These are phyloP conservation scores for Harpegnathos saltator DNA, from an alignment of 1,140 invertebrate genomes.

Conservation along the genomic window DNA sequence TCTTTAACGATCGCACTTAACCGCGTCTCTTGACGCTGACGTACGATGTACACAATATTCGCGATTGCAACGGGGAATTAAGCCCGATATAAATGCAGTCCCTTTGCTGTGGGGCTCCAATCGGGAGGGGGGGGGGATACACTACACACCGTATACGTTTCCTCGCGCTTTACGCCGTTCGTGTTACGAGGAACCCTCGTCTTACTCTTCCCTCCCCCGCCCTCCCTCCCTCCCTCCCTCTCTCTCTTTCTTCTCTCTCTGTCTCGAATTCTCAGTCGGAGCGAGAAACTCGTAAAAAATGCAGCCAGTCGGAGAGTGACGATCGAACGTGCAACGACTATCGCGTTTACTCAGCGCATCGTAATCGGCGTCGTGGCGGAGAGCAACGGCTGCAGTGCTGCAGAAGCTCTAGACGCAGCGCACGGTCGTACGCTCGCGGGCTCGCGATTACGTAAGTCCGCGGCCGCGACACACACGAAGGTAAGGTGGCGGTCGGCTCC, in stretches of 20 bases:
- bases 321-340: neutral
- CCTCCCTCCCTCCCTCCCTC: neutral
- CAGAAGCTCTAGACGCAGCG: neutral
- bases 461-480: neutral
- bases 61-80: slow-evolving; percentile 58
- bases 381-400: neutral
- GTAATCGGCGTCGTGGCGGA: neutral
- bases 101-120: slow-evolving; percentile 51
- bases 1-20: slow-evolving; percentile 75
- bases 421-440: neutral
- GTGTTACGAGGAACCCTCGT: slow-evolving; percentile 1
- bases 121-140: too few relatives aligned
- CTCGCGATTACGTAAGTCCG: slow-evolving; percentile 41
- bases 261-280: too few relatives aligned
- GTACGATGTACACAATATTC: slow-evolving; percentile 52
- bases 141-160: slow-evolving; percentile 19
- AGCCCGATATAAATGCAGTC: slow-evolving; percentile 61
- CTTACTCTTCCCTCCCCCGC: neutral
- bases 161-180: slow-evolving; percentile 7
- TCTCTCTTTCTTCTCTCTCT: neutral
- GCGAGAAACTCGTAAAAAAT: slow-evolving; percentile 6
- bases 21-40: slow-evolving; percentile 60
- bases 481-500: neutral
- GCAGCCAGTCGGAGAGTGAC: too few relatives aligned
- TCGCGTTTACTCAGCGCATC: neutral